Base-by-base conservation (phyloP, 1,140 invertebrate genomes). In the Leptopilina boulardi region DNA sequence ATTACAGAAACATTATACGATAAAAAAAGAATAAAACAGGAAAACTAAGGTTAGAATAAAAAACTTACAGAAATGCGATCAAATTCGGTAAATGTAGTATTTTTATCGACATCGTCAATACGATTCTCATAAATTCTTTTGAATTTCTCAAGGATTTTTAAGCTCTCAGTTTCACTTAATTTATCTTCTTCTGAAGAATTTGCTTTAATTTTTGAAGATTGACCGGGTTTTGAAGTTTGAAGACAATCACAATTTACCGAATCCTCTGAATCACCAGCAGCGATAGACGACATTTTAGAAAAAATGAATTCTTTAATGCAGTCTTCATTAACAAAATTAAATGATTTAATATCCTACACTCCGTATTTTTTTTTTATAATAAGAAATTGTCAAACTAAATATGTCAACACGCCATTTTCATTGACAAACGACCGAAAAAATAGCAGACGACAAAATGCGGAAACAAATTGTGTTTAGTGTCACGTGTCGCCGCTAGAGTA, bases 141-240 rank as follows among this genome's bases (percentile, higher is more conserved):
- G 19, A 81, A 77, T 66, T 74, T 56, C 11, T 76, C 74, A 18
- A 81, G 77, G 18, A 81, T 81, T 44, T 75, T 47, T 4, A 81
- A 75, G 18, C 77, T 38, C 19, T 78, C 79, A 2, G 70, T 70
- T 47, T 77, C 54, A 11, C 66, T 47, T 19, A 59, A 41, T 34
- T 42, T 19, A 0, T 38, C 71, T 23, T 18, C 47, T 56, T 77
- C 44, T 11, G 76, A 47, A 42, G 73, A 72, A 47, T 71, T 21
- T 59, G 19, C 75, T 41, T 51, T 30, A 18, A 71, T 59, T 38
- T n/a, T 19, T 15, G 21, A 73, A 15, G 54, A 38, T 47, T 30
- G 70, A 19, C 66, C 15, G 34, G 23, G 47, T 47, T 77, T 44
- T 11, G 54, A 30, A 30, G 23, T 66, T n/a, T 30, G 11, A 34